phyloP scores from a whole-genome alignment of 1,140 invertebrate species.

The Sitophilus oryzae region DNA sequence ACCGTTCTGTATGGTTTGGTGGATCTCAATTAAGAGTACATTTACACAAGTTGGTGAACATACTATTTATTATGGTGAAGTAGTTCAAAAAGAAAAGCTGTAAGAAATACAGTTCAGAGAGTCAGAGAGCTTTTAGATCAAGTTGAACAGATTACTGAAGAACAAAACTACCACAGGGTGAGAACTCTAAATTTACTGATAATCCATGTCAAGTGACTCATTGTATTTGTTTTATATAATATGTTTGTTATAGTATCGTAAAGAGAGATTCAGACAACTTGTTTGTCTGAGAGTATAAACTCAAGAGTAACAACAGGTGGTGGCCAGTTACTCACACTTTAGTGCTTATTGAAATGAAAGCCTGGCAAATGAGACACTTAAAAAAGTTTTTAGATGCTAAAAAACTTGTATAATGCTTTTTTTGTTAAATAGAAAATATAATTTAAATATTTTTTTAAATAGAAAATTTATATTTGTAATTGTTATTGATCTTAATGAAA shows the following conservation, averaged over 20 bases:
- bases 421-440: not conserved
- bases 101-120: conserved; percentile 90
- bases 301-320: conserved; percentile 92
- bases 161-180: conserved; percentile 98
- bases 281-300: conserved; percentile 98
- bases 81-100: conserved; percentile 97
- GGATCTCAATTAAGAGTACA: conserved; percentile 90
- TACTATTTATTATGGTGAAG: conserved; percentile 94
- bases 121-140: conserved; percentile 94
- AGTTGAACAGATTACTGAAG: conserved; percentile 98
- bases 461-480: too few relatives aligned
- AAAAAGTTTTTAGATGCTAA: conserved; percentile 99
- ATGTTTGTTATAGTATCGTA: conserved; percentile 76
- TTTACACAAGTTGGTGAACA: conserved; percentile 98
- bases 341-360: conserved; percentile 87
- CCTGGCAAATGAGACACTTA: conserved; percentile 98
- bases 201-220: conserved; percentile 4
- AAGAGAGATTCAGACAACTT: conserved; percentile 94
- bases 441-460: too few relatives aligned
- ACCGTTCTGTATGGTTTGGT: conserved; percentile 95
- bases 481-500: too few relatives aligned
- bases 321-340: conserved; percentile 93
- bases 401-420: conserved; percentile 81
- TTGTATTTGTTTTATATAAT: not conserved
- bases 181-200: conserved; percentile 23